phyloP scores from a whole-genome alignment of 2,888 invertebrate genomes.

The Sicus ferrugineus region DNA sequence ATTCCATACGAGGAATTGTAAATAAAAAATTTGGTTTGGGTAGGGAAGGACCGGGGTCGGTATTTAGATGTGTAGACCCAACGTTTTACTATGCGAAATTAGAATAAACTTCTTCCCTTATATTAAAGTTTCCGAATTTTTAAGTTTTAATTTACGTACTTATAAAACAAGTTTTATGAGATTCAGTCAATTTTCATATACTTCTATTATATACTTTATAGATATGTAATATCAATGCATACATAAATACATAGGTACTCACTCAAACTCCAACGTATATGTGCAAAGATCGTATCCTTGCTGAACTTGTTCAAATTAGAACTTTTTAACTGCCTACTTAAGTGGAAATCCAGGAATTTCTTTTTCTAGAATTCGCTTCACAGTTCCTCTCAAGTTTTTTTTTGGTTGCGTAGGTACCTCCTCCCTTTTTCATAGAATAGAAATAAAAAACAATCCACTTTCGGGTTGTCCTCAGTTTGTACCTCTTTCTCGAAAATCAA shows the following conservation, averaged over 20 bases:
- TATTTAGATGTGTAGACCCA: not conserved
- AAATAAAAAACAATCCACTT: too few relatives aligned
- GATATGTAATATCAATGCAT: not conserved
- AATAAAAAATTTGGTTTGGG: not conserved
- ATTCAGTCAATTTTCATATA: not conserved
- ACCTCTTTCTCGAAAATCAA: too few relatives aligned
- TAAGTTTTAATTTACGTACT: not conserved
- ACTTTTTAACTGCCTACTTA: too few relatives aligned
- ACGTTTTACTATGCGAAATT: not conserved
- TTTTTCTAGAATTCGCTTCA: too few relatives aligned
- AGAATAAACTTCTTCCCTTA: not conserved
- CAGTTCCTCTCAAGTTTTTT: too few relatives aligned
- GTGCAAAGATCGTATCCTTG: too few relatives aligned
- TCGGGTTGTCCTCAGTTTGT: too few relatives aligned
- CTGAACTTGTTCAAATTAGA: not conserved
- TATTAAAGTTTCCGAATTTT: not conserved
- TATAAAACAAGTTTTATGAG: not conserved
- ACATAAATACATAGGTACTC: constrained; percentile 6
- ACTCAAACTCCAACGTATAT: too few relatives aligned
- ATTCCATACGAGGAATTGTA: constrained; percentile 8
- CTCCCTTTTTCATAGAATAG: too few relatives aligned
- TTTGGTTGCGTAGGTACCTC: too few relatives aligned
- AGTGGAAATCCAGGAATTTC: too few relatives aligned
- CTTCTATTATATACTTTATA: not conserved
- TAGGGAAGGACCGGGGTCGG: not conserved